Base-by-base conservation (phyloP, 1,140 invertebrate species). In the Drosophila repleta region DNA sequence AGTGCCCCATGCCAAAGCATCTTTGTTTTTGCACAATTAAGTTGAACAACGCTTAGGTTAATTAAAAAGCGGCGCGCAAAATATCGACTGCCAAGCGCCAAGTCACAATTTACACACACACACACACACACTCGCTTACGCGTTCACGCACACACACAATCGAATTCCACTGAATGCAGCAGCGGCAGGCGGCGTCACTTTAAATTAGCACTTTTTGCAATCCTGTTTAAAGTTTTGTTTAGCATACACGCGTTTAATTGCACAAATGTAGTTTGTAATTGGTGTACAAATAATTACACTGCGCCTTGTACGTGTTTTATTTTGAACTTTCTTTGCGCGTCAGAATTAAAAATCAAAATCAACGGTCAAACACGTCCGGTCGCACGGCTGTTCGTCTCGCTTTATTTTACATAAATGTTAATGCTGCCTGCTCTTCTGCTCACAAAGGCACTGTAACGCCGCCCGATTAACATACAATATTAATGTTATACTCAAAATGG, bases 281-380 rank as follows among this genome's bases (percentile, higher is more conserved):
- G 2, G 26, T 43, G 7, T 29, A 55, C n/a, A 49, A 62, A 41
- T 29, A 69, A 62, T 45, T 69, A 63, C 41, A 48, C 39, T 20
- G 32, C 57, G 51, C 39, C 43, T 55, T 58, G 61, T 62, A 76
- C 68, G 76, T 63, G 73, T 70, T 35, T 63, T 57, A 58, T 58
- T 43, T 60, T 43, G 51, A 66, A n/a, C 15, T 55, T 55, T 48
- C 43, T 55, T 11, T 18, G 32, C 71, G 82, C 82, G 82, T 88
- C 83, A 64, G 41, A 74, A 68, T 63, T 64, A 62, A 74, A 76
- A 77, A 55, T 78, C 58, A 87, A 85, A 85, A 66, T 72, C 78
- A 85, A 85, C 82, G 82, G 81, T 68, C 76, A 79, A 79, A 52
- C 79, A 78, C 79, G 79, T 82, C 79, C 64, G 78, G 73, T 67